These are phyloP conservation scores for Tetranychus piercei DNA, from an alignment of 2,888 invertebrate genomes.

Conservation along the genomic window DNA sequence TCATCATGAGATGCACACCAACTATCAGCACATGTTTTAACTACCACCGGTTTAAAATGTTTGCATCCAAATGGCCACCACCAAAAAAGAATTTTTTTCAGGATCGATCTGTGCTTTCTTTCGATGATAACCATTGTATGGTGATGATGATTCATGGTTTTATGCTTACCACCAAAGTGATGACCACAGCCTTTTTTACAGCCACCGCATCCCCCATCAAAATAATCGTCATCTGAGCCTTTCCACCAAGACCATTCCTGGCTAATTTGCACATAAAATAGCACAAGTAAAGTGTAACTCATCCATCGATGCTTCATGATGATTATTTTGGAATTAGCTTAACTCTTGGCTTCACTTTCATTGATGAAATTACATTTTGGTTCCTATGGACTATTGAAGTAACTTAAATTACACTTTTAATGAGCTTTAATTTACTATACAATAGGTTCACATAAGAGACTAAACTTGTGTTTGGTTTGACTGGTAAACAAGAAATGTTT, in stretches of 20 bases:
- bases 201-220: neutral
- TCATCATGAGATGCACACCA: neutral
- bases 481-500: neutral
- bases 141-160: neutral
- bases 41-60: neutral
- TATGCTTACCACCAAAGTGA: neutral
- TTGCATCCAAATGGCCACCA: neutral
- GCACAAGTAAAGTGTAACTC: neutral
- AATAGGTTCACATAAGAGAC: no score
- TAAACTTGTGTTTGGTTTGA: neutral
- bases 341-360: neutral
- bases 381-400: neutral
- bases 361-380: no score
- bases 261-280: neutral
- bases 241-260: neutral
- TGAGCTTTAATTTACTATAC: neutral
- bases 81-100: neutral
- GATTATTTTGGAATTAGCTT: neutral
- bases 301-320: neutral
- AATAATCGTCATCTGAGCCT: neutral
- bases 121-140: neutral
- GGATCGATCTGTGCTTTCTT: neutral
- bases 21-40: neutral
- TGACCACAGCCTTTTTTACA: neutral
- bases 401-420: neutral